These are phyloP conservation scores for Phaenicophaeus curvirostris DNA, from an alignment of 2,797 vertebrate genomes.

Conservation along the genomic window DNA sequence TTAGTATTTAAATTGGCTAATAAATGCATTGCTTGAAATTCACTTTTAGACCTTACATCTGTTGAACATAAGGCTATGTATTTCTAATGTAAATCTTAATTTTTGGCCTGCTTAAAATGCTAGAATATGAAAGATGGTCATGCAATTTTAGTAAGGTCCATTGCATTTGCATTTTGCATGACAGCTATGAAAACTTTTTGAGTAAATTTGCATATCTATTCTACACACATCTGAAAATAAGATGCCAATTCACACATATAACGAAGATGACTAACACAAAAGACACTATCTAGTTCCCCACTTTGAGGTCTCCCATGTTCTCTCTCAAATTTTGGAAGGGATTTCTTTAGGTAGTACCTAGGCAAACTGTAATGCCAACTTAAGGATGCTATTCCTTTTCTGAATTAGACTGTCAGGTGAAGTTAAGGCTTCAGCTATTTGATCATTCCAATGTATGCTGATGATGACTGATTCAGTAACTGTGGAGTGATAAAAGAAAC, in stretches of 20 bases:
- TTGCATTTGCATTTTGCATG: slow-evolving; percentile 12
- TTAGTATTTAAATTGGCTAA: slow-evolving; percentile 38
- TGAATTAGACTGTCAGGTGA: background rate
- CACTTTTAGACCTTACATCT: slow-evolving; percentile 11
- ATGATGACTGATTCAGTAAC: background rate
- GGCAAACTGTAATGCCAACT: background rate
- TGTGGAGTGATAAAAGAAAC: background rate
- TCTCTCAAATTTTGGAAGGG: background rate
- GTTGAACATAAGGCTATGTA: background rate
- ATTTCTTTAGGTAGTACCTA: background rate
- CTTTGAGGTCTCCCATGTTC: background rate
- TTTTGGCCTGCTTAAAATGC: slow-evolving; percentile 27
- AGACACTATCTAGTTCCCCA: background rate
- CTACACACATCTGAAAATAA: slow-evolving; percentile 2
- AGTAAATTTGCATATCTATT: slow-evolving; percentile 4
- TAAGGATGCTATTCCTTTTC: background rate
- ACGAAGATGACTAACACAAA: background rate
- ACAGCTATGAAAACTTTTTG: background rate
- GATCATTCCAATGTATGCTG: background rate
- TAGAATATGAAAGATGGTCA: slow-evolving; percentile 26
- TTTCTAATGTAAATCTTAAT: slow-evolving; percentile 32
- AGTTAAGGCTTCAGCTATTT: background rate
- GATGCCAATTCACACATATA: background rate
- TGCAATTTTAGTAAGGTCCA: background rate
- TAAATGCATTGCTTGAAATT: slow-evolving; percentile 1